phyloP scores from a whole-genome alignment of 2,888 invertebrate genomes.

The Cataglyphis rosenhaueri region DNA sequence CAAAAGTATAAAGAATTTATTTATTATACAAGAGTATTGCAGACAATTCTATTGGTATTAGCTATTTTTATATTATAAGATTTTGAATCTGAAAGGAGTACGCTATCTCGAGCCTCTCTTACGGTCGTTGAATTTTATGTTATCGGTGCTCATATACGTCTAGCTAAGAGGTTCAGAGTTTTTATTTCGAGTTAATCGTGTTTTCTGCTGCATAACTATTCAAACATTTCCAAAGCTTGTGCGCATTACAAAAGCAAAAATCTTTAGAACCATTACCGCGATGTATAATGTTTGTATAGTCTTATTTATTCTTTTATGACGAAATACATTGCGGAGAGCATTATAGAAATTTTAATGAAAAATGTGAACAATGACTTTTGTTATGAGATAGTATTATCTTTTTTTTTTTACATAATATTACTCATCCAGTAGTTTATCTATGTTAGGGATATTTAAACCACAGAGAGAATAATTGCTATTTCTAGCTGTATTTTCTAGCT shows the following conservation, averaged over 20 bases:
- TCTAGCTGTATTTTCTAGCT: background rate
- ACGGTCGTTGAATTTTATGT: conserved; percentile 69
- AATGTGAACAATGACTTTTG: background rate
- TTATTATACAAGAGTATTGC: background rate
- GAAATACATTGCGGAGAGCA: background rate
- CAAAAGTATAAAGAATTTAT: background rate
- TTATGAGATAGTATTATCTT: background rate
- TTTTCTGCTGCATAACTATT: conserved; percentile 38
- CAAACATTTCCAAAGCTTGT: conserved; percentile 10
- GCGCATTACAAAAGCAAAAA: conserved; percentile 8
- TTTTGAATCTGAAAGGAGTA: conserved; percentile 34
- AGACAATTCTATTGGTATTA: conserved; percentile 23
- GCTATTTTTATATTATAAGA: conserved; percentile 40
- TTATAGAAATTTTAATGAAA: conserved; percentile 2
- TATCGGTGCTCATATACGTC: conserved; percentile 35
- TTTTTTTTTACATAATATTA: background rate
- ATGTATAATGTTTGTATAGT: background rate
- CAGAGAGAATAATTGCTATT: conserved; percentile 18
- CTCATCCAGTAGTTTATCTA: background rate
- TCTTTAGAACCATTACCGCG: background rate
- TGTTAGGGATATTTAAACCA: background rate
- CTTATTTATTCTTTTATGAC: background rate
- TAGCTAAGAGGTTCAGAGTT: conserved; percentile 26
- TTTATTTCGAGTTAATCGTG: conserved; percentile 43
- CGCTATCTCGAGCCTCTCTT: conserved; percentile 48